phyloP scores from a whole-genome alignment of 2,797 vertebrate species.

The Scyliorhinus canicula region DNA sequence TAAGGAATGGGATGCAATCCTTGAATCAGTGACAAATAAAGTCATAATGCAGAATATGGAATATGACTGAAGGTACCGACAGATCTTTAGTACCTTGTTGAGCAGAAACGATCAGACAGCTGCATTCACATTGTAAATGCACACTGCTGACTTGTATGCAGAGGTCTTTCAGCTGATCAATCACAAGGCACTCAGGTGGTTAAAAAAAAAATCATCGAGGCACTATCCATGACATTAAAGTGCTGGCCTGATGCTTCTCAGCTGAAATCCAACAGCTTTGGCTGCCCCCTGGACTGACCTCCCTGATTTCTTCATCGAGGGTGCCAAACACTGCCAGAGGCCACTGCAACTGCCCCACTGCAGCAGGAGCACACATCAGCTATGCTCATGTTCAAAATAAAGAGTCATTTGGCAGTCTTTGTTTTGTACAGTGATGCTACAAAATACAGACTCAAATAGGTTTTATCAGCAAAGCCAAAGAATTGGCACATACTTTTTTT shows the following conservation, averaged over 20 bases:
- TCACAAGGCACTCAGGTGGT: neutral
- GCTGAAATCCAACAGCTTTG: neutral
- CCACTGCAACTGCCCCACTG: neutral
- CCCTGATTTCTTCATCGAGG: neutral
- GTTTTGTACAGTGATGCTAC: neutral
- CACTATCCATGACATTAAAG: neutral
- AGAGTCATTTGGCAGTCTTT: neutral
- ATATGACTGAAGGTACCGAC: neutral
- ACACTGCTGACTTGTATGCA: neutral
- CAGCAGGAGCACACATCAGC: neutral
- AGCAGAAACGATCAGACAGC: neutral
- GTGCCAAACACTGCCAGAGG: neutral
- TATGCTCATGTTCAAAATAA: neutral
- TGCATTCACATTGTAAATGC: neutral
- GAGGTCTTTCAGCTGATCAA: neutral
- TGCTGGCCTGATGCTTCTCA: neutral
- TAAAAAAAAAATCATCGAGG: neutral
- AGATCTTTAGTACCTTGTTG: neutral
- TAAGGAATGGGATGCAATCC: neutral
- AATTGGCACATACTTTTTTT: neutral
- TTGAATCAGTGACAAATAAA: neutral
- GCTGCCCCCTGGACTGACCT: neutral
- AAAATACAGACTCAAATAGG: neutral
- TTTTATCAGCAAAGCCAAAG: neutral
- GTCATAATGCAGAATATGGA: neutral